These are phyloP conservation scores for Drosophila aff. DNA, from an alignment of 1,140 invertebrate species.

Conservation along the genomic window DNA sequence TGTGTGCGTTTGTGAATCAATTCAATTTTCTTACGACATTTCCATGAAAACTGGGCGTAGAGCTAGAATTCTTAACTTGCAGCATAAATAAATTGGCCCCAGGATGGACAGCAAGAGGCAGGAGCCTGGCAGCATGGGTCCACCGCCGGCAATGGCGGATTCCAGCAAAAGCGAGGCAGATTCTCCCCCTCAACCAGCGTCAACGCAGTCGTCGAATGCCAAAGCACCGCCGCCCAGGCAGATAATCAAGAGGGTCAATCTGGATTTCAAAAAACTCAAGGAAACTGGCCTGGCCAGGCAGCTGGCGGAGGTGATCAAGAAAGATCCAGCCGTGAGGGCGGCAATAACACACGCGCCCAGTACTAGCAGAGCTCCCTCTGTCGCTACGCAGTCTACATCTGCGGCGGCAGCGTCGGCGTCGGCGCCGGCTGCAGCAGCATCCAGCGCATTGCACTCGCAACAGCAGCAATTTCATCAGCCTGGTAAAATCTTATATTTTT, in stretches of 20 bases:
- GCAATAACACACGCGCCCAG: neutral
- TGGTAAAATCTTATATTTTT: slow-evolving; percentile 48
- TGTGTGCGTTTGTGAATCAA: slow-evolving; percentile 2
- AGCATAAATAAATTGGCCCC: slow-evolving; percentile 13
- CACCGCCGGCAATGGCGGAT: slow-evolving; percentile 17
- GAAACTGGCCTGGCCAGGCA: slow-evolving; percentile 68
- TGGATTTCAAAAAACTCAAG: slow-evolving; percentile 76
- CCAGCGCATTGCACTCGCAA: slow-evolving; percentile 13
- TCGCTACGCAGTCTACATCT: slow-evolving; percentile 11
- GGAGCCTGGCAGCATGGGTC: slow-evolving; percentile 27
- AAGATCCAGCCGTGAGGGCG: slow-evolving; percentile 16
- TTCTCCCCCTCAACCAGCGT: slow-evolving; percentile 3
- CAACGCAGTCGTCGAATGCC: neutral
- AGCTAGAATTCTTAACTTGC: neutral
- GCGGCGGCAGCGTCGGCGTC: neutral
- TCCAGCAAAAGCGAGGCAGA: slow-evolving; percentile 16
- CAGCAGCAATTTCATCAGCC: slow-evolving; percentile 27
- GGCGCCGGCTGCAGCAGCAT: neutral
- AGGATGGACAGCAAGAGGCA: slow-evolving; percentile 6
- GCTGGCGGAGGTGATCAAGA: slow-evolving; percentile 69
- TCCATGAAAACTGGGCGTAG: neutral
- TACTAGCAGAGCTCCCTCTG: slow-evolving; percentile 2
- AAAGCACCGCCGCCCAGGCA: slow-evolving; percentile 44
- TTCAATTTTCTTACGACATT: slow-evolving; percentile 3
- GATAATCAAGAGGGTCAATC: slow-evolving; percentile 65